These are phyloP conservation scores for Himalopsyche phryganea DNA, from an alignment of 1,140 invertebrate genomes.

Conservation along the genomic window DNA sequence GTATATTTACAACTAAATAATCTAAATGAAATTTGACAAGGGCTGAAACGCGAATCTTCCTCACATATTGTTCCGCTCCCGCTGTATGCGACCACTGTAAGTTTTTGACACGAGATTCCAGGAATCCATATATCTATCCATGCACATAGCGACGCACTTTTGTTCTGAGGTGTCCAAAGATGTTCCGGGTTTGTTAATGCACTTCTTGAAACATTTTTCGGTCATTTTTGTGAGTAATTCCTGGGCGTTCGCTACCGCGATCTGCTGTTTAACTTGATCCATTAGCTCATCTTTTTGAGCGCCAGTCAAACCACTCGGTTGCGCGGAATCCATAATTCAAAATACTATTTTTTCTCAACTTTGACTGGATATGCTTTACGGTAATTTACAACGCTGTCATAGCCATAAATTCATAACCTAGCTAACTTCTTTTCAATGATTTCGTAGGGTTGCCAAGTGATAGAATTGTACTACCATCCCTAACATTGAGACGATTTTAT, in stretches of 20 bases:
- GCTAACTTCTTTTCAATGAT: not conserved
- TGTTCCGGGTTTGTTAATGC: constrained; percentile 86
- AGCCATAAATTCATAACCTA: not conserved
- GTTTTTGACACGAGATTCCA: constrained; percentile 87
- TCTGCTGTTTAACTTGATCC: constrained; percentile 94
- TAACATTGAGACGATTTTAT: no score
- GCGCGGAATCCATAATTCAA: constrained; percentile 23
- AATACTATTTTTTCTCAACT: constrained; percentile 35
- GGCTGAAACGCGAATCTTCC: not conserved
- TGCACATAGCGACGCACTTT: constrained; percentile 97
- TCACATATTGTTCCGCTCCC: constrained; percentile 61
- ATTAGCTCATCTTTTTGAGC: constrained; percentile 86
- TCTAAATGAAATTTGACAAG: constrained; percentile 2
- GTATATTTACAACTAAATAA: constrained; percentile 25
- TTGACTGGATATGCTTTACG: not conserved
- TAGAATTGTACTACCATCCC: no score
- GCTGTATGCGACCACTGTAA: constrained; percentile 77
- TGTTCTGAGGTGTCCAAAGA: constrained; percentile 89
- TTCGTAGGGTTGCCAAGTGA: no score
- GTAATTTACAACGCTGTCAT: not conserved
- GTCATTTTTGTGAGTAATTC: constrained; percentile 94
- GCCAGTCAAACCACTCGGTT: constrained; percentile 48
- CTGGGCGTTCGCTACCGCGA: constrained; percentile 91
- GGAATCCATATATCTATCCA: constrained; percentile 96
- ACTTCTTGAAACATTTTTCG: constrained; percentile 96